Evolutionary conservation across 2,888 invertebrate genomes (phyloP).

Genomic region (Argyresthia albistria): DNA sequence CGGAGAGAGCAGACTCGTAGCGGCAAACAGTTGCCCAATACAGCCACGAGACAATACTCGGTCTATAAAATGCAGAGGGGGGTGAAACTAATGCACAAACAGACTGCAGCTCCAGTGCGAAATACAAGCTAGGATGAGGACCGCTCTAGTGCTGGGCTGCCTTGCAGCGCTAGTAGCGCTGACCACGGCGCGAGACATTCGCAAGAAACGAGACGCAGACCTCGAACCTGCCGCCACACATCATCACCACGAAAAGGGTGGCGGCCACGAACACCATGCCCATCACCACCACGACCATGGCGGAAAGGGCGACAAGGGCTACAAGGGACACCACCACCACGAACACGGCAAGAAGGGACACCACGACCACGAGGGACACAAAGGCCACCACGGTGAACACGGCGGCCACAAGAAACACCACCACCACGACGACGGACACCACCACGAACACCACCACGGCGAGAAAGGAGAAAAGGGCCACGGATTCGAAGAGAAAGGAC

Average conservation of each 20-base stretch:
- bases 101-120: slow-evolving; percentile 21
- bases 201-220: slow-evolving; percentile 61
- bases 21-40: slow-evolving; percentile 49
- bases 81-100: slow-evolving; percentile 33
- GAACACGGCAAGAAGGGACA: slow-evolving; percentile 81
- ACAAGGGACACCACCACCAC: slow-evolving; percentile 77
- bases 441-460: slow-evolving; percentile 74
- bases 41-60: slow-evolving; percentile 37
- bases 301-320: slow-evolving; percentile 78
- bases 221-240: slow-evolving; percentile 62
- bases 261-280: slow-evolving; percentile 75
- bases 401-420: slow-evolving; percentile 76
- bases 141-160: slow-evolving; percentile 36
- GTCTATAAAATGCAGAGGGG: slow-evolving; percentile 56
- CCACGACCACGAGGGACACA: slow-evolving; percentile 77
- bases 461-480: slow-evolving; percentile 76
- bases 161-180: slow-evolving; percentile 50
- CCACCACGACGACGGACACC: slow-evolving; percentile 77
- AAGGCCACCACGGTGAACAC: slow-evolving; percentile 72
- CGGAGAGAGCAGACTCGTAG: slow-evolving; percentile 32
- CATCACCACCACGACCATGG: slow-evolving; percentile 77
- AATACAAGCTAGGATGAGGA: slow-evolving; percentile 29
- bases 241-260: slow-evolving; percentile 63
- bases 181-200: slow-evolving; percentile 45
- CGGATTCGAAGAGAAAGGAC: slow-evolving; percentile 71